A percentile compares a stretch with the other conserved stretches of the same genome.
Evolutionary conservation across 2,888 invertebrate genomes (phyloP).

Genomic region (Drosophila borborema): DNA sequence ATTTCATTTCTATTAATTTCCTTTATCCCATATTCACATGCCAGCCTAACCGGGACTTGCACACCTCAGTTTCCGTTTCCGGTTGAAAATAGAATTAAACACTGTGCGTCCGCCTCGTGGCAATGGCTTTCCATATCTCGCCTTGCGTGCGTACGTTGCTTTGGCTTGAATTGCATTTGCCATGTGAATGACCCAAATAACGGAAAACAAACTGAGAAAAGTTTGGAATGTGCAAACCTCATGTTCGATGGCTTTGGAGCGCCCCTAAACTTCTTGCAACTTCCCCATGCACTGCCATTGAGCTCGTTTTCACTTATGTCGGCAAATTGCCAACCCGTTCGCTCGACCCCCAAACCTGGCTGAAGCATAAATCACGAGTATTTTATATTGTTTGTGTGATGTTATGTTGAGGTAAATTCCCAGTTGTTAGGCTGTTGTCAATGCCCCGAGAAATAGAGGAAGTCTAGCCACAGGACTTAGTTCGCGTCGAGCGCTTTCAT

Average conservation of each 20-base stretch:
- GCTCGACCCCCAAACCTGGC: conserved; percentile 20
- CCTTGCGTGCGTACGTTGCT: conserved; percentile 59
- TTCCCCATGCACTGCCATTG: conserved; percentile 71
- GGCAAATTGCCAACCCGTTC: conserved; percentile 30
- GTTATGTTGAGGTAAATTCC: conserved; percentile 83
- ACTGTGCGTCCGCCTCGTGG: conserved; percentile 30
- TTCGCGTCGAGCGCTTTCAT: conserved; percentile 41
- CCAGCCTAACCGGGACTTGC: conserved; percentile 45
- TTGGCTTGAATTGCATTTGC: conserved; percentile 58
- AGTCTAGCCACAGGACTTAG: conserved; percentile 45
- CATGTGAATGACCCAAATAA: conserved; percentile 85
- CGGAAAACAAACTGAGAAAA: conserved; percentile 70
- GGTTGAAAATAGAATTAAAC: conserved; percentile 25
- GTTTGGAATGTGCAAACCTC: conserved; percentile 42
- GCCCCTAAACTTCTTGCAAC: not conserved
- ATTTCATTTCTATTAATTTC: not conserved
- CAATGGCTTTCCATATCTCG: conserved; percentile 12
- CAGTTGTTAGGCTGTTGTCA: conserved; percentile 69
- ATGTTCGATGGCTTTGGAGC: not conserved
- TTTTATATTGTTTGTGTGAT: conserved; percentile 57
- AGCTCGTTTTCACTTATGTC: conserved; percentile 72
- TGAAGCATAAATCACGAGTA: conserved; percentile 65
- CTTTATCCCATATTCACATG: conserved; percentile 9
- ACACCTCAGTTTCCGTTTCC: conserved; percentile 75
- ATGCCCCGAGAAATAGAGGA: conserved; percentile 19